phyloP scores from a whole-genome alignment of 1,140 invertebrate species.

The Drosophila aff. region DNA sequence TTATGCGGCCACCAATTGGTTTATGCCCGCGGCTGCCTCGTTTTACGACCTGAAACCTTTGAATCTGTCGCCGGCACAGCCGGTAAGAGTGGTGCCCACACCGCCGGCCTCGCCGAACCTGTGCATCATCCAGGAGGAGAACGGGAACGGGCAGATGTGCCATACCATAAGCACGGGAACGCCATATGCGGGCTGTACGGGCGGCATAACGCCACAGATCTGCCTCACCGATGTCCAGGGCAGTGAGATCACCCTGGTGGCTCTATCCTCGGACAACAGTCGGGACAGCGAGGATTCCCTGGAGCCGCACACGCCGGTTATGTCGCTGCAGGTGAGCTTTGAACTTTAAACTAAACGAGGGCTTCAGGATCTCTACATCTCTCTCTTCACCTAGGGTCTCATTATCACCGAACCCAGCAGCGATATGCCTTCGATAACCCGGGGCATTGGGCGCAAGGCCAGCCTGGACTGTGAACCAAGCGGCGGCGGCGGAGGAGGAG shows the following conservation, averaged over 20 bases:
- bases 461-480: constrained; percentile 87
- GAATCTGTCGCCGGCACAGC: constrained; percentile 87
- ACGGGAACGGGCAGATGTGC: constrained; percentile 76
- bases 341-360: not conserved
- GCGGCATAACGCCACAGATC: constrained; percentile 89
- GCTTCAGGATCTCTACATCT: not conserved
- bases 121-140: constrained; percentile 95
- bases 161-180: constrained; percentile 77
- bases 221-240: constrained; percentile 95
- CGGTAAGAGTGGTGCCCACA: constrained; percentile 78
- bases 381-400: constrained; percentile 86
- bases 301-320: constrained; percentile 80
- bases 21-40: constrained; percentile 79
- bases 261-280: constrained; percentile 89
- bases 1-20: constrained; percentile 70
- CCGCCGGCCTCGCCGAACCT: constrained; percentile 87
- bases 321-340: constrained; percentile 80
- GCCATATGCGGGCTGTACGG: constrained; percentile 73
- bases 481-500: constrained; percentile 3
- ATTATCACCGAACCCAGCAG: constrained; percentile 91
- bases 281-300: constrained; percentile 86
- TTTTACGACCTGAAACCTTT: constrained; percentile 86
- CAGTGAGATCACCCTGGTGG: constrained; percentile 92
- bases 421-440: constrained; percentile 91
- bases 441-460: constrained; percentile 90